A percentile compares a stretch with the other conserved stretches of the same genome.
phyloP scores from a whole-genome alignment of 2,797 vertebrate genomes.

The Florisuga fusca region DNA sequence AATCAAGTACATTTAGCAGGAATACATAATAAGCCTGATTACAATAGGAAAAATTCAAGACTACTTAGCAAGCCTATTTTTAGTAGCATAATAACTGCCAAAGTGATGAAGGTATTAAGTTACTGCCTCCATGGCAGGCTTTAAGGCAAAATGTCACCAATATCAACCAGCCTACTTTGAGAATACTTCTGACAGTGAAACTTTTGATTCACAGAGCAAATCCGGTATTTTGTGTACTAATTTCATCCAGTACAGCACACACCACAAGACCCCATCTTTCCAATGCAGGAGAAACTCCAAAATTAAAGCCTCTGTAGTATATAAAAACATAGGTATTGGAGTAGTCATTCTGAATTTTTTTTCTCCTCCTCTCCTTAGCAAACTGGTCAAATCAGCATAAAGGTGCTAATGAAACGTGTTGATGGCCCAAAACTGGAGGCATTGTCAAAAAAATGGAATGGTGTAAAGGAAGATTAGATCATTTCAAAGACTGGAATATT shows the following conservation, averaged over 20 bases:
- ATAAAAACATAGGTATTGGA: not conserved
- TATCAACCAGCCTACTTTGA: not conserved
- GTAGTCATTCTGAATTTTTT: not conserved
- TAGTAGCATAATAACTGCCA: constrained; percentile 19
- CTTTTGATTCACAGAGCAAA: not conserved
- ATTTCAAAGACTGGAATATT: not conserved
- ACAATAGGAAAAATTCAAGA: constrained; percentile 41
- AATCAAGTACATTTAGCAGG: constrained; percentile 7
- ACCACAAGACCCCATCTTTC: not conserved
- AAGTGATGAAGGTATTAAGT: constrained; percentile 11
- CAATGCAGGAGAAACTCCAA: not conserved
- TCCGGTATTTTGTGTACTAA: not conserved
- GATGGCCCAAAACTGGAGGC: not conserved
- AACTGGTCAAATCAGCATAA: not conserved
- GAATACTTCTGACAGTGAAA: constrained; percentile 12
- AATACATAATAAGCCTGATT: constrained; percentile 32
- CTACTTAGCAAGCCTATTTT: constrained; percentile 20
- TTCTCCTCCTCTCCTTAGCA: not conserved
- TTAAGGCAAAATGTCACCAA: constrained; percentile 35
- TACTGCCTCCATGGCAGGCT: not conserved
- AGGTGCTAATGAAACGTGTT: not conserved
- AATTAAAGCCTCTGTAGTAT: not conserved
- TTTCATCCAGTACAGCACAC: not conserved
- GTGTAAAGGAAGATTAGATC: not conserved
- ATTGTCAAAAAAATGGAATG: not conserved